A percentile compares a stretch with the other conserved stretches of the same genome.
phyloP scores from a whole-genome alignment of 2,113 vertebrate genomes.

The Antigone vipio region DNA sequence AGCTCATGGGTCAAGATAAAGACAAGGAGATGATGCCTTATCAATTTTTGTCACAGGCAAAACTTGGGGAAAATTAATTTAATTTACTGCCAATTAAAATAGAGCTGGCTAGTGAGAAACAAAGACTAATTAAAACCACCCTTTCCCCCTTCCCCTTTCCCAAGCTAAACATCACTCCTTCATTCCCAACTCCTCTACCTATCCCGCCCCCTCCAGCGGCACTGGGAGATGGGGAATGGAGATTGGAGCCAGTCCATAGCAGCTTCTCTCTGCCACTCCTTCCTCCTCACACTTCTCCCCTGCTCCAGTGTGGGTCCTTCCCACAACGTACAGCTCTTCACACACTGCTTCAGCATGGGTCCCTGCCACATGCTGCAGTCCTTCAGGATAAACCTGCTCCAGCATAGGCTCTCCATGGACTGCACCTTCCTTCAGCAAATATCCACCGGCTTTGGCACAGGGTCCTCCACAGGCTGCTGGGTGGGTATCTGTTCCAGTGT shows the following conservation, averaged over 20 bases:
- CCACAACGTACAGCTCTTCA: neutral
- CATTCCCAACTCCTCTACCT: neutral
- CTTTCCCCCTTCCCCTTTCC: neutral
- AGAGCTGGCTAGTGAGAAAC: neutral
- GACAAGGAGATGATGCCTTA: neutral
- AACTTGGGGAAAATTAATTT: neutral
- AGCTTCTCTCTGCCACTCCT: neutral
- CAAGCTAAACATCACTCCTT: neutral
- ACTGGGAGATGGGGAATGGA: neutral
- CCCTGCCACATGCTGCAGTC: neutral
- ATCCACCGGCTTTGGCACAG: accelerated
- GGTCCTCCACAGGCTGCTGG: neutral
- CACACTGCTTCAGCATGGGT: neutral
- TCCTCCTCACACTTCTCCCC: neutral
- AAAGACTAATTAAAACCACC: neutral
- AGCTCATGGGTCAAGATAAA: neutral
- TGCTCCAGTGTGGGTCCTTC: neutral
- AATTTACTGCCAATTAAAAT: neutral
- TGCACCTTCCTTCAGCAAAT: neutral
- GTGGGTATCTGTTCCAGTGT: neutral
- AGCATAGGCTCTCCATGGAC: neutral
- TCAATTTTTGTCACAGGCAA: neutral
- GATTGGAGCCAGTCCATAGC: accelerated
- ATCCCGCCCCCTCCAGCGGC: accelerated
- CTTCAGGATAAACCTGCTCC: neutral